These are phyloP conservation scores for Acanthisitta chloris DNA, from an alignment of 2,113 vertebrate genomes.

Conservation along the genomic window DNA sequence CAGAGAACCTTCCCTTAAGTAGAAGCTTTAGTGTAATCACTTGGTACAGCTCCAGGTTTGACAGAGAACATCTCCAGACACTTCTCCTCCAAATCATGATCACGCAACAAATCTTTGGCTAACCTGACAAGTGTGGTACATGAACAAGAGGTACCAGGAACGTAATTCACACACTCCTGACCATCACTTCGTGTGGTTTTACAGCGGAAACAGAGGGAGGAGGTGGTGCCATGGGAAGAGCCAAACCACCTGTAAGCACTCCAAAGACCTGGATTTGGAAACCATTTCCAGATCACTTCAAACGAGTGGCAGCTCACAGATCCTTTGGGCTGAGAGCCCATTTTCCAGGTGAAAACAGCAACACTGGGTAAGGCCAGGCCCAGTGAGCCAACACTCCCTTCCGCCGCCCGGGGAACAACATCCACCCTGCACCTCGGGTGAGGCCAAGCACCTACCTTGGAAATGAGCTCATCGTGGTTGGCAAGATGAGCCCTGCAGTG, in stretches of 20 bases:
- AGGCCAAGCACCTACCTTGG: conserved; percentile 82
- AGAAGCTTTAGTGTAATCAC: background rate
- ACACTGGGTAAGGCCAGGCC: background rate
- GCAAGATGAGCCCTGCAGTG: conserved; percentile 97
- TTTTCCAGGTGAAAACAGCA: background rate
- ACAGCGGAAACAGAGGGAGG: background rate
- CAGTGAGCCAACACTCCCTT: too few relatives aligned
- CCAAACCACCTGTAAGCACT: background rate
- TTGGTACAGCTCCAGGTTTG: background rate
- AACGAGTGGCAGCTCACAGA: background rate
- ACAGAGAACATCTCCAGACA: background rate
- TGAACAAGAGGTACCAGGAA: background rate
- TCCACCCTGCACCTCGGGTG: background rate
- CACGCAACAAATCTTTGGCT: background rate
- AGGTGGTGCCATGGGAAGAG: fast-evolving
- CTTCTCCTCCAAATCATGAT: background rate
- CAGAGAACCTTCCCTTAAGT: background rate
- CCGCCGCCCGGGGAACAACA: background rate
- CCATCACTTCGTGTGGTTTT: background rate
- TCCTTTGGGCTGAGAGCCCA: background rate
- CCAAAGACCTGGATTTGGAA: background rate
- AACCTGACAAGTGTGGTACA: background rate
- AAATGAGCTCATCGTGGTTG: conserved; percentile 99
- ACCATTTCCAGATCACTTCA: background rate
- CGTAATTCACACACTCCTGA: background rate